Evolutionary conservation across 2,797 vertebrate genomes (phyloP).

Genomic region (Coracias cyanogaster): DNA sequence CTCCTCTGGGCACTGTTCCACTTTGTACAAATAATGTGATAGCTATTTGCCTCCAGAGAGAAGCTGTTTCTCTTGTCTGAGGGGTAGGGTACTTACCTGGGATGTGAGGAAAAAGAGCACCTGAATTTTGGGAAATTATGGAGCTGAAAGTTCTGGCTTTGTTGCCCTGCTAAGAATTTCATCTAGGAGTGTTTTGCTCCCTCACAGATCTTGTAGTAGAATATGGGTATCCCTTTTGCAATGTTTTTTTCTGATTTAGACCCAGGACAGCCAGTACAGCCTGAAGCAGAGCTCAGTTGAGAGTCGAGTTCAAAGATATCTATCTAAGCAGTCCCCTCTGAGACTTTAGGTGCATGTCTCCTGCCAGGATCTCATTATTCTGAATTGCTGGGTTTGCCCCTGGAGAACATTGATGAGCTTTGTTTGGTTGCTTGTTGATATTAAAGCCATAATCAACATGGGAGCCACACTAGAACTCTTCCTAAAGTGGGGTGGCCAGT

Average conservation of each 20-base stretch:
- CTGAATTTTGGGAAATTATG: background rate
- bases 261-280: background rate
- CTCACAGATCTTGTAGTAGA: background rate
- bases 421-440: background rate
- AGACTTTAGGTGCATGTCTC: background rate
- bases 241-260: background rate
- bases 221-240: background rate
- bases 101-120: background rate
- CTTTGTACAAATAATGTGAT: conserved; percentile 27
- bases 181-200: background rate
- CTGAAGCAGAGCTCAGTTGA: background rate
- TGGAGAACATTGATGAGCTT: background rate
- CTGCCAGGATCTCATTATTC: background rate
- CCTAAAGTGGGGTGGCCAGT: background rate
- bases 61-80: background rate
- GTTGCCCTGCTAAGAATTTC: background rate
- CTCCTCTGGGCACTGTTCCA: conserved; percentile 44
- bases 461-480: background rate
- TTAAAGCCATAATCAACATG: background rate
- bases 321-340: background rate
- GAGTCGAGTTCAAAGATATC: background rate
- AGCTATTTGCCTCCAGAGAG: background rate
- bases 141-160: background rate
- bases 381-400: background rate
- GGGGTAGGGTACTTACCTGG: background rate